Base-by-base conservation (phyloP, 2,888 invertebrate species). In the Callosobruchus maculatus region DNA sequence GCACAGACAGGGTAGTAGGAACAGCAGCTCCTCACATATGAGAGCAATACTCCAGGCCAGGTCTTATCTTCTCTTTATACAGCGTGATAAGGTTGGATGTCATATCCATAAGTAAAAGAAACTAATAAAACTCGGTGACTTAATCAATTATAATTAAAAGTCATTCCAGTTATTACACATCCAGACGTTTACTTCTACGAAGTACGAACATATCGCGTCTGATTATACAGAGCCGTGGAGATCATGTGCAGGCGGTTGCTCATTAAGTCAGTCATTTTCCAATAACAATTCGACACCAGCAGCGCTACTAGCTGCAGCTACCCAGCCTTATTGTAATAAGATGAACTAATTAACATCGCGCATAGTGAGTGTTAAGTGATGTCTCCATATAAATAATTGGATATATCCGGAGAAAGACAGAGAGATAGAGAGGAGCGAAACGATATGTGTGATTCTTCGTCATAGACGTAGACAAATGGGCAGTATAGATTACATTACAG, bases 311-410 rank as follows among this genome's bases (percentile, higher is more conserved):
- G 26, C 26, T 13, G 49, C 49, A 49, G 3, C 49, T 18, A 49
- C 49, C 49, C 49, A 49, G 49, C 18, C 49, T 49, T 49, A 78
- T 78, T 75, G 78, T 76, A 77, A 77, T 78, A 78, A 78, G 78
- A 78, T 77, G 77, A 77, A 78, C 75, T 78, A 78, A 78, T 78
- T 78, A 74, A 74, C 74, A 76, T 75, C 72, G 69, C 20, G 71
- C 68, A 76, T 77, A 76, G 72, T 75, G 74, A 74, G 83, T 83
- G 84, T 81, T 82, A 83, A 83, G 81, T 82, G 81, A 82, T 81
- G 82, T 82, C 81, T 83, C 82, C 82, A 81, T 82, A 81, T 81
- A 80, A 81, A 81, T 83, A 83, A 83, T 82, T 83, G 83, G 80
- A 79, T 78, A 80, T 82, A 81, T 83, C 83, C 83, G 83, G 81